Base-by-base conservation (phyloP, 2,797 vertebrate species). In the Leucoraja ocellata region DNA sequence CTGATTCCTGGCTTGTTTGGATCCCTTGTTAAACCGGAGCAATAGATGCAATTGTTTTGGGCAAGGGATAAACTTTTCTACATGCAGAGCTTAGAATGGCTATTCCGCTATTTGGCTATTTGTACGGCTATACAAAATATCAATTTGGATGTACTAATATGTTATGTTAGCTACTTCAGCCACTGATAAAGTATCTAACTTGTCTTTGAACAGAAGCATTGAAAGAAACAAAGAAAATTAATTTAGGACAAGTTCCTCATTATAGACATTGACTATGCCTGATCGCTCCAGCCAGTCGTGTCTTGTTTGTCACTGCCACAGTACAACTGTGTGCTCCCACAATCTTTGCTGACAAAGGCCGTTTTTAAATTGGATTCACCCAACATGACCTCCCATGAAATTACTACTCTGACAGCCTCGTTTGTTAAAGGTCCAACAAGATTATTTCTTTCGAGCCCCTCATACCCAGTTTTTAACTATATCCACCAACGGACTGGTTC, bases 291-390 rank as follows among this genome's bases (percentile, higher is more conserved):
- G 14, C 83, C 61, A 88, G 61, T 65, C 25, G 81, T 84, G 25
- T 84, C 81, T 84, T 88, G 84, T 65, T 88, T 65, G 28, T 88
- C 16, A n/a, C n/a, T 88, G 84, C 61, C 84, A 88, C 4, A 65
- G 61, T 18, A 65, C 84, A 88, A 65, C 65, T n/a, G 16, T 16
- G 28, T 8, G 28, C 14, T 18, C 54, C 58, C 81, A 84, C 23
- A 61, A 25, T 13, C 54, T 11, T 65, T 65, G 28, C 58, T 65
- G 84, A n/a, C 61, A 65, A 18, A 32, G 84, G 1, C 84, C 61
- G 65, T 65, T 88, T 65, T 65, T 32, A 16, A 88, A 88, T 65
- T 88, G 84, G 84, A 88, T 88, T 65, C 63, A 88, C 58, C 61
- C 61, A 18, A 36, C 65, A n/a, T 65, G 84, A 65, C 84, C 84